phyloP scores from a whole-genome alignment of 30 jellyfish, hydroid and myxozoan species.

The Mastigias papua region DNA sequence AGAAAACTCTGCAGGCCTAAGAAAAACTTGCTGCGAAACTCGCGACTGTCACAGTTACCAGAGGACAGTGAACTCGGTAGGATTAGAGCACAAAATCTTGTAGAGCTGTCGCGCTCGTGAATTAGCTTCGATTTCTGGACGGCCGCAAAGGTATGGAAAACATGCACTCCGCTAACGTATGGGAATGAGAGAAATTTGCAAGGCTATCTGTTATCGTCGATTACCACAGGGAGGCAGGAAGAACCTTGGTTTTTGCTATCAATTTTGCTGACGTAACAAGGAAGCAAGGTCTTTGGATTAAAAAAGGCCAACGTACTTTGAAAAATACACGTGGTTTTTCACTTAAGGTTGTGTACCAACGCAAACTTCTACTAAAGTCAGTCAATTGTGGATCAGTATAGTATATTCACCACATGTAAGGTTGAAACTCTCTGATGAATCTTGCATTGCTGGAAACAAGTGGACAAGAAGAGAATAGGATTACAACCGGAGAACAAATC shows the following conservation, averaged over 20 bases:
- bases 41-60: not conserved
- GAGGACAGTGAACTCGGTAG: not conserved
- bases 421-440: too few relatives aligned
- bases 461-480: too few relatives aligned
- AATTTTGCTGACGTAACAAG: not conserved
- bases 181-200: not conserved
- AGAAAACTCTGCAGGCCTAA: not conserved
- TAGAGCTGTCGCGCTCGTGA: not conserved
- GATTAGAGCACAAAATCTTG: not conserved
- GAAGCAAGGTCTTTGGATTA: not conserved
- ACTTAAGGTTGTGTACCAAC: too few relatives aligned
- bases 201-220: not conserved
- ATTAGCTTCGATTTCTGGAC: not conserved
- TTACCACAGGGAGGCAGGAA: not conserved
- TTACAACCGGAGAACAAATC: too few relatives aligned
- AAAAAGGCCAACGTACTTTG: not conserved
- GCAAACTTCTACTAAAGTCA: too few relatives aligned
- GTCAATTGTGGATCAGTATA: too few relatives aligned
- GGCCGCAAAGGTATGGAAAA: not conserved
- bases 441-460: too few relatives aligned
- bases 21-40: not conserved
- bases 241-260: not conserved
- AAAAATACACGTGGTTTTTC: too few relatives aligned
- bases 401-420: too few relatives aligned
- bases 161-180: not conserved